Evolutionary conservation across 1,140 invertebrate genomes (phyloP), one percentile per base, ranked within the genome.

Genomic region (Apis florea): DNA sequence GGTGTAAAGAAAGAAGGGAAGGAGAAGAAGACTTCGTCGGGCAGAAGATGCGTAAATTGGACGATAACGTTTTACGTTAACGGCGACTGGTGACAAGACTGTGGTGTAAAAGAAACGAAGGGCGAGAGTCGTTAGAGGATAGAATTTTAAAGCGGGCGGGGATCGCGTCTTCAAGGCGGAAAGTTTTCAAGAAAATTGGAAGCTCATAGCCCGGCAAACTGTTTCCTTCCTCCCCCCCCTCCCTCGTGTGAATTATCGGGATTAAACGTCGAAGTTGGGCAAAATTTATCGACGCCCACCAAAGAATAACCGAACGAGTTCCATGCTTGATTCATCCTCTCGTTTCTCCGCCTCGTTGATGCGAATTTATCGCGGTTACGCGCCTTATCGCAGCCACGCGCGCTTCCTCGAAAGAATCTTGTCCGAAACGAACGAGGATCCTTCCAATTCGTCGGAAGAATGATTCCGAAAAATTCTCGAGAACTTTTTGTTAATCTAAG

Each of bases 141-240:
- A 53, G 77, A 79, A 79, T 79, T 40, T 79, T 63, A 61, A 79
- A 61, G 47, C 9, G 56, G 2, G 5, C n/a, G n/a, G n/a, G n/a
- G n/a, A n/a, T n/a, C n/a, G n/a, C n/a, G n/a, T n/a, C n/a, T n/a
- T n/a, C n/a, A n/a, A n/a, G n/a, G n/a, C n/a, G 68, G 59, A 4
- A 79, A 64, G 51, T 67, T 66, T 58, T 56, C 13, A 58, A 49
- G 79, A 81, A 81, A 81, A 81, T 81, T 81, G 63, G 71, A 58
- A 66, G 72, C 79, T 75, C 63, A 75, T 81, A 81, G 69, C 61
- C 58, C 19, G 72, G 53, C n/a, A 67, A 74, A 53, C 61, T 67
- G 79, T 81, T 75, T 31, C 71, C 26, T n/a, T n/a, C n/a, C n/a
- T n/a, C n/a, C 4, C 4, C 31, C 4, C 31, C 4, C 31, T 6